Evolutionary conservation across 2,888 invertebrate species (phyloP), one percentile per base, ranked within the genome.

Genomic region (Tenthredo notha): DNA sequence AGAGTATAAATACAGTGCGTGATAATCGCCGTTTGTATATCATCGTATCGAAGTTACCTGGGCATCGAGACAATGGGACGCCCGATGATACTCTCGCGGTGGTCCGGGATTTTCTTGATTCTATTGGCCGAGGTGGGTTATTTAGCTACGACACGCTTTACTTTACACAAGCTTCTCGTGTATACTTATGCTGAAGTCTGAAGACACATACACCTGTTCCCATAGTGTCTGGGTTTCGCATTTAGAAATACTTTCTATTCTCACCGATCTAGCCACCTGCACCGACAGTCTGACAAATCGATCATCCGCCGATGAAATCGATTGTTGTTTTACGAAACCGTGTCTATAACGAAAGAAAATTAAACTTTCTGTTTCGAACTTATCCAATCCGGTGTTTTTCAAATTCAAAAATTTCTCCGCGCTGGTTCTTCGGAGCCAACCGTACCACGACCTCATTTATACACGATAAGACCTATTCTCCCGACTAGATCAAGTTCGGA

Each of bases 111-210:
- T 25, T 25, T 85, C 43, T 61, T 85, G 37, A n/a, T 85, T 33
- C 72, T 85, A 33, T 80, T 85, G 25, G 82, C 80, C 21, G 67
- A 85, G 85, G 85, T 85, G 54, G 83, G 85, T 82, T 33, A 5
- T 33, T 50, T 10, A 6, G 21, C 75, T 15, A 10, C 47, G 21
- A 47, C 75, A 12, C 25, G 43, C 40, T 54, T 43, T n/a, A n/a
- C 54, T 54, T 54, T 54, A 54, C n/a, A 21, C 74, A 74, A 74
- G 18, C 21, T 74, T 74, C 18, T 74, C n/a, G 6, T 1, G 54
- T 25, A 3, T 47, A 50, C 10, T 15, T 54, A 54, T 47, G 6
- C 74, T 18, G 1, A 6, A 12, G 54, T 25, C 74, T n/a, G 47
- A n/a, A 18, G 10, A 40, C 37, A 37, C 33, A 2, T n/a, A 25